Evolutionary conservation across 2,888 invertebrate genomes (phyloP).

Genomic region (Mycalesis mineus): DNA sequence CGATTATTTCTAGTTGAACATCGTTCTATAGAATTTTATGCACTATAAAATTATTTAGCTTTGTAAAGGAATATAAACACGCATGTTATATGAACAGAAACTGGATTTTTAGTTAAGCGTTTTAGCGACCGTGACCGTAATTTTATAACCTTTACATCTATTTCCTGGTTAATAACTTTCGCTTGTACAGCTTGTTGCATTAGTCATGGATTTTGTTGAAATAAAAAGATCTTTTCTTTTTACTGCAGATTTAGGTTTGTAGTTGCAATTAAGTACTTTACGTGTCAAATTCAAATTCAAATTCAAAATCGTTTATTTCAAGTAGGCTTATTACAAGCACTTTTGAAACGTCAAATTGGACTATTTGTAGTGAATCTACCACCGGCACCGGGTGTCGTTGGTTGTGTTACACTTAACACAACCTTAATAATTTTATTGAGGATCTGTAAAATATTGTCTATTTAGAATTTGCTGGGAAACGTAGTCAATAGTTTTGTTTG

Average conservation of each 20-base stretch:
- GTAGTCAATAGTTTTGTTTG: conserved; percentile 16
- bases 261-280: too few species aligned
- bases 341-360: too few species aligned
- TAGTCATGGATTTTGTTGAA: not conserved
- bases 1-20: too few species aligned
- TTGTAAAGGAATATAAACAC: conserved; percentile 28
- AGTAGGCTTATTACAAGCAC: too few species aligned
- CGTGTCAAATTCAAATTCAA: too few species aligned
- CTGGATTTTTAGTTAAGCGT: conserved; percentile 38
- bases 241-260: too few species aligned
- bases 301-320: too few species aligned
- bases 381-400: too few species aligned
- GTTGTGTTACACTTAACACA: too few species aligned
- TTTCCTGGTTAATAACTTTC: conserved; percentile 6
- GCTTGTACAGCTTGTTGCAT: not conserved
- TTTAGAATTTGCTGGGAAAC: not conserved
- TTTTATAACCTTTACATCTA: conserved; percentile 24
- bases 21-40: not conserved
- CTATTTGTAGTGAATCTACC: too few species aligned
- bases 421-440: too few species aligned
- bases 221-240: not conserved
- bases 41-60: not conserved
- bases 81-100: conserved; percentile 44
- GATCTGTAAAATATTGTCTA: too few species aligned
- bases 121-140: conserved; percentile 48